Base-by-base conservation (phyloP, 2,113 vertebrate genomes). In the Eublepharis macularius region DNA sequence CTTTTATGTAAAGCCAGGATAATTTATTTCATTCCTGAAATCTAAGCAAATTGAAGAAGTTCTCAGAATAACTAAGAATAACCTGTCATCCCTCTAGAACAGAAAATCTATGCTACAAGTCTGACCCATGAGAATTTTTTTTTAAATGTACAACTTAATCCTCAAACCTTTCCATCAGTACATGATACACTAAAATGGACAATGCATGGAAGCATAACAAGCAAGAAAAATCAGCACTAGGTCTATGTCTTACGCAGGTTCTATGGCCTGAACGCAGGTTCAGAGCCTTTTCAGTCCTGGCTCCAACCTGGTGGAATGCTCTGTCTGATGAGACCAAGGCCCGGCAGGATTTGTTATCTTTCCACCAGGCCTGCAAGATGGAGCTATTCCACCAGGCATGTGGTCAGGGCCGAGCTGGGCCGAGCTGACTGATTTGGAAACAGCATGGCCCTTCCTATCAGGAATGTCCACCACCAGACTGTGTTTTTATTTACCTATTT, bases 171-270 rank as follows among this genome's bases (percentile, higher is more conserved):
- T 45, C 83, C 10, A 78, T 54, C 29, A 43, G 41, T 45, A n/a
- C 69, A 83, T n/a, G n/a, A 47, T 43, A 41, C 19, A 34, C 36
- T 17, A 24, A 47, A 49, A 84, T 66, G 43, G 76, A 26, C n/a
- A 65, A 90, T 86, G 93, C 84, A 90, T 93, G 88, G 90, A 93
- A 1, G 84, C 89, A 88, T 1, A 0, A 88, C 89, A 93, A 94
- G 91, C 89, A 94, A 91, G 76, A 91, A 94, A 93, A 88, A 76
- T 80, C 87, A 88, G 91, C 88, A 91, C 90, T 91, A 91, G 88
- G 92, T 10, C 60, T 63, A 21, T 24, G 57, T 24, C 24, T 24
- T 60, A 60, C 57, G 24, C 19, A 24, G 16, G 57, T 60, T 60
- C n/a, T n/a, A n/a, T n/a, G n/a, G n/a, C n/a, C n/a, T n/a, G n/a